Percentiles rank a stretch among this genome's conserved stretches.
These are phyloP conservation scores for Julus scandinavius DNA, from an alignment of 2,888 invertebrate genomes.

Conservation along the genomic window DNA sequence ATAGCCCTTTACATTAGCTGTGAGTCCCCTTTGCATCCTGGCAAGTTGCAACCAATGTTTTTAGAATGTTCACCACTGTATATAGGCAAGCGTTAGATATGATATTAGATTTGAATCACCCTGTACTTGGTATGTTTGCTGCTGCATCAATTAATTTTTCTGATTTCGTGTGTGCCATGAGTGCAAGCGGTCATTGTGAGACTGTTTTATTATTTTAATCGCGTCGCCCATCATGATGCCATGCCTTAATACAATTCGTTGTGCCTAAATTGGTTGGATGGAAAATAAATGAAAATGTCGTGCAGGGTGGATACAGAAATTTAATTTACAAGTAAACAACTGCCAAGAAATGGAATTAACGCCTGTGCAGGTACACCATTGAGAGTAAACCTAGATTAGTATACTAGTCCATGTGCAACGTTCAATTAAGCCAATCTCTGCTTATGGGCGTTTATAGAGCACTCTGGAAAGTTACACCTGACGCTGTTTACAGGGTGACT, in stretches of 20 bases:
- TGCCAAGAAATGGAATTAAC: neutral
- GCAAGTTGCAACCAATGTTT: no score
- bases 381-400: no score
- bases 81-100: neutral
- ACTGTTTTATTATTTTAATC: slow-evolving; percentile 28
- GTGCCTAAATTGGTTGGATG: neutral
- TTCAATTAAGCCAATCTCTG: neutral
- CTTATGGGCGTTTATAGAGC: neutral
- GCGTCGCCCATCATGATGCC: neutral
- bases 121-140: neutral
- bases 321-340: slow-evolving; percentile 20
- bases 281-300: slow-evolving; percentile 31
- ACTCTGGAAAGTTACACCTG: no score
- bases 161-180: neutral
- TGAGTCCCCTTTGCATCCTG: no score
- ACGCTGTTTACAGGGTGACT: neutral
- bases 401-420: neutral
- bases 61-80: neutral
- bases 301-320: neutral
- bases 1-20: no score
- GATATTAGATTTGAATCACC: neutral
- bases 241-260: neutral
- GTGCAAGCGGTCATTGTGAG: slow-evolving; percentile 5
- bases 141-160: neutral
- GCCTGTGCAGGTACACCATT: neutral